Evolutionary conservation across 2,888 invertebrate species (phyloP).

Genomic region (Drosophila borborema): DNA sequence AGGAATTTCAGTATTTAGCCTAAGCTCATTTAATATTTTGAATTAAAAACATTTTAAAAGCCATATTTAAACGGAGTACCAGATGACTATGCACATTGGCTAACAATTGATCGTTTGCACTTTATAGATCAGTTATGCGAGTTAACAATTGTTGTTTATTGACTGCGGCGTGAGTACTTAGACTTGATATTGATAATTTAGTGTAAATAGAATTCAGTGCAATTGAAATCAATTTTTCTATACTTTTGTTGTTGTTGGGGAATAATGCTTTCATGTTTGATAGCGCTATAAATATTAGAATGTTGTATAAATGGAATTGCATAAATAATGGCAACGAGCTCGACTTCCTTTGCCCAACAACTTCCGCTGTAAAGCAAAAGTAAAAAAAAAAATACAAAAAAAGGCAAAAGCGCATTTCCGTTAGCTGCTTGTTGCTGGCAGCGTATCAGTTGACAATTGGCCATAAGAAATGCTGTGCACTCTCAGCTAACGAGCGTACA

Average conservation of each 20-base stretch:
- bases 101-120: too few relatives aligned
- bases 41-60: too few relatives aligned
- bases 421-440: conserved; percentile 52
- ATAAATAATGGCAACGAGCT: conserved; percentile 56
- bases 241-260: neutral
- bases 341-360: conserved; percentile 52
- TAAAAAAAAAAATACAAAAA: neutral
- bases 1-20: too few relatives aligned
- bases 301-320: conserved; percentile 45
- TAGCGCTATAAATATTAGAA: conserved; percentile 17
- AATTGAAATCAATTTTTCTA: conserved; percentile 1
- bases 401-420: conserved; percentile 65
- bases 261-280: conserved; percentile 27
- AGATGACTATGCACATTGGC: too few relatives aligned
- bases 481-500: conserved; percentile 38
- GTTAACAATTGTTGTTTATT: conserved; percentile 27
- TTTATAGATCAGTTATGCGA: too few relatives aligned
- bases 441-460: conserved; percentile 66
- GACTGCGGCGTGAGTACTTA: conserved; percentile 28
- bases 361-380: conserved; percentile 43
- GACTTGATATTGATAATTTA: conserved; percentile 1
- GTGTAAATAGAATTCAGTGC: neutral
- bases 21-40: too few relatives aligned
- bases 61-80: too few relatives aligned
- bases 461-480: conserved; percentile 61